Evolutionary conservation across 2,888 invertebrate genomes (phyloP).

Genomic region (Melinaea marsaeus): DNA sequence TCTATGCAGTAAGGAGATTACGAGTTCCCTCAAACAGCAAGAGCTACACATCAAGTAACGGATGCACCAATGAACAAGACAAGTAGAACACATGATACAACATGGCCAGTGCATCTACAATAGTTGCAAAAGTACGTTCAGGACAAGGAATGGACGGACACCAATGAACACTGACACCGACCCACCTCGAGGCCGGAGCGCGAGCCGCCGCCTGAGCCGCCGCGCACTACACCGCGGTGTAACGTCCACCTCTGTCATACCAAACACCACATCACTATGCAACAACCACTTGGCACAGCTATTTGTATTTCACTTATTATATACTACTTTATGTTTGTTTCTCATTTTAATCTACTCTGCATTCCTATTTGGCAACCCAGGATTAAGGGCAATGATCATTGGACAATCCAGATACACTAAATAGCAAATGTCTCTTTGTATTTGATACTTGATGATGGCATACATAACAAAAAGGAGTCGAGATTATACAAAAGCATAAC

Average conservation of each 20-base stretch:
- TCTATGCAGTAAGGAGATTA: conserved; percentile 18
- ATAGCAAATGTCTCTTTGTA: conserved; percentile 13
- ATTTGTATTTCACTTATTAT: conserved; percentile 12
- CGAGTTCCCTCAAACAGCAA: background rate
- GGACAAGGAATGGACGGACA: conserved; percentile 35
- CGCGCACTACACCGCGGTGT: conserved; percentile 87
- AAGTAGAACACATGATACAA: background rate
- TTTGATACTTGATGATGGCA: conserved; percentile 42
- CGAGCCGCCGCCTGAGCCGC: conserved; percentile 76
- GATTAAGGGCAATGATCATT: conserved; percentile 42
- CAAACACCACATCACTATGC: conserved; percentile 47
- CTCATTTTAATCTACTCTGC: conserved; percentile 55
- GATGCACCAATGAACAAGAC: conserved; percentile 37
- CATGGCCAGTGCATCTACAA: background rate
- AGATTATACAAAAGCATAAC: conserved; percentile 23
- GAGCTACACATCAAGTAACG: conserved; percentile 40
- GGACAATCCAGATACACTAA: conserved; percentile 73
- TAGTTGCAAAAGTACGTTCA: background rate
- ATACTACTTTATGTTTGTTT: background rate
- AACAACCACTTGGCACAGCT: conserved; percentile 28
- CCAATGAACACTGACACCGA: conserved; percentile 37
- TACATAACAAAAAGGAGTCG: conserved; percentile 32
- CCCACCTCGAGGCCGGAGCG: conserved; percentile 77
- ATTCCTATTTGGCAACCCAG: conserved; percentile 56
- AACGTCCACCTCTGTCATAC: conserved; percentile 86